Evolutionary conservation across 2,797 vertebrate genomes (phyloP).

Genomic region (Pseudotriccus pelzelni): DNA sequence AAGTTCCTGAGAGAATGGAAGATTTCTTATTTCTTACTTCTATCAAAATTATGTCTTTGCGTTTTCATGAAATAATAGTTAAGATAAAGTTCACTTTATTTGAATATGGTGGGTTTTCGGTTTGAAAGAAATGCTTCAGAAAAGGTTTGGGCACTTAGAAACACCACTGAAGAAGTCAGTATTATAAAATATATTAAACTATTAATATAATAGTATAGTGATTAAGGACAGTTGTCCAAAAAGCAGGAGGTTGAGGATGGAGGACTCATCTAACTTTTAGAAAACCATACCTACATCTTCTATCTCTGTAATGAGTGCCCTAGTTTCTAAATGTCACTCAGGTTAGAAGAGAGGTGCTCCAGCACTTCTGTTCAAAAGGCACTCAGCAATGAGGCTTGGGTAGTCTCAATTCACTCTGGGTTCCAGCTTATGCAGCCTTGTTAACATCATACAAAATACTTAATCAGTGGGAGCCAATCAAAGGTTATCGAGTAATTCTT

Average conservation of each 20-base stretch:
- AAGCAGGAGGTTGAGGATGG: background rate
- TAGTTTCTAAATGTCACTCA: background rate
- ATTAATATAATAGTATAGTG: background rate
- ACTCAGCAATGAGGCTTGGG: background rate
- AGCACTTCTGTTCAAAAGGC: background rate
- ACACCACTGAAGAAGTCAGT: background rate
- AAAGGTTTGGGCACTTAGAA: background rate
- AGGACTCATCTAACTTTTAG: background rate
- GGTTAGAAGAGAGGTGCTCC: background rate
- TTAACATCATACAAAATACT: background rate
- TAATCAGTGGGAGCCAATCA: background rate
- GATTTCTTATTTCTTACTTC: background rate
- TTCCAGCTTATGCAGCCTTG: background rate
- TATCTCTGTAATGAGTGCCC: background rate
- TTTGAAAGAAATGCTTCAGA: background rate
- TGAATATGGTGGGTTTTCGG: background rate
- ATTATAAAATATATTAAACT: background rate
- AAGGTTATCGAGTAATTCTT: background rate
- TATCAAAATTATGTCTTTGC: background rate
- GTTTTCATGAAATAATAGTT: background rate
- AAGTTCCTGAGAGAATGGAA: background rate
- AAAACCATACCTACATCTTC: background rate
- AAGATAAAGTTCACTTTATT: background rate
- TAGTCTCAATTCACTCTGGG: background rate
- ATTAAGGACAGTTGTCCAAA: background rate